phyloP scores from a whole-genome alignment of 1,140 invertebrate species.

The Popillia japonica region DNA sequence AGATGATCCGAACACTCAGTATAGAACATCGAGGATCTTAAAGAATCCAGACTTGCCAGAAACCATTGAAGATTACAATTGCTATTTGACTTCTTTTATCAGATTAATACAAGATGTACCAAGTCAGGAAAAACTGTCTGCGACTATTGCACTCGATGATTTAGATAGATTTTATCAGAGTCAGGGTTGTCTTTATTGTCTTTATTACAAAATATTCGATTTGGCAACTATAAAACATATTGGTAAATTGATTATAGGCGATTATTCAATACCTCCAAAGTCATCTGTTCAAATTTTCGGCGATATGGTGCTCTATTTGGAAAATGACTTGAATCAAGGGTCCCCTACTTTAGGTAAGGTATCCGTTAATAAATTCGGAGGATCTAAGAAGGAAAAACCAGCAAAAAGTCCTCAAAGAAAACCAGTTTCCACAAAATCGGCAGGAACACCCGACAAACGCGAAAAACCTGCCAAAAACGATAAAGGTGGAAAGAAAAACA shows the following conservation, averaged over 20 bases:
- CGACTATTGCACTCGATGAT: conserved; percentile 53
- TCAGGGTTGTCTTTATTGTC: conserved; percentile 64
- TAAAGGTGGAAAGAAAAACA: conserved; percentile 44
- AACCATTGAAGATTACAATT: conserved; percentile 55
- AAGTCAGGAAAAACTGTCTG: background rate
- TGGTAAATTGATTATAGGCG: conserved; percentile 66
- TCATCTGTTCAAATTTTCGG: conserved; percentile 63
- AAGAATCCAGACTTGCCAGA: conserved; percentile 43
- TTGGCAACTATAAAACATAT: conserved; percentile 63
- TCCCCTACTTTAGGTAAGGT: conserved; percentile 15
- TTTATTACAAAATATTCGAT: conserved; percentile 67
- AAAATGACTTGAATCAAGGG: conserved; percentile 41
- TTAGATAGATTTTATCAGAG: conserved; percentile 63
- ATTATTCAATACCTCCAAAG: conserved; percentile 61
- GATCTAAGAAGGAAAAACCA: conserved; percentile 43
- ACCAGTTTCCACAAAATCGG: conserved; percentile 14
- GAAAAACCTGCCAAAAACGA: conserved; percentile 43
- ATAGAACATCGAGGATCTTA: conserved; percentile 24
- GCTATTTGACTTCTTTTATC: conserved; percentile 67
- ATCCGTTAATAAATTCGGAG: conserved; percentile 43
- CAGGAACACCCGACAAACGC: conserved; percentile 38
- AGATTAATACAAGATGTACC: conserved; percentile 57
- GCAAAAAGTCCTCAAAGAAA: conserved; percentile 40
- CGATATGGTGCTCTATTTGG: conserved; percentile 57
- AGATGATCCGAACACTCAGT: conserved; percentile 11